phyloP scores from a whole-genome alignment of 2,113 vertebrate species.

The Oreochromis spilurus region DNA sequence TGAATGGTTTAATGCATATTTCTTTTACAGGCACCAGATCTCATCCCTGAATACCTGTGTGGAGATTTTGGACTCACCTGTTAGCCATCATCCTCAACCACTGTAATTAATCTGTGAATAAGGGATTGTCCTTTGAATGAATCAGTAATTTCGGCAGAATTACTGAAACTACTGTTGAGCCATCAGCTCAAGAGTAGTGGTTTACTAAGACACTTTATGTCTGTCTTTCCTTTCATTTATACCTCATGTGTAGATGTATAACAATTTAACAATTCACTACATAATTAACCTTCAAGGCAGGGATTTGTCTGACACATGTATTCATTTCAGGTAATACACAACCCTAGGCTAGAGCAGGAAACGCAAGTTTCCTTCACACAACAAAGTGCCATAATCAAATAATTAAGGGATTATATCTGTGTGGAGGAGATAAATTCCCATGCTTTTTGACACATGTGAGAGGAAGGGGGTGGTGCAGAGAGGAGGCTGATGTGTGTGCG shows the following conservation, averaged over 20 bases:
- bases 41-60: background rate
- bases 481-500: background rate
- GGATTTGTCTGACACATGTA: background rate
- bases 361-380: background rate
- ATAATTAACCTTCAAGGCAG: background rate
- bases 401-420: slow-evolving; percentile 14
- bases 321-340: background rate
- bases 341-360: background rate
- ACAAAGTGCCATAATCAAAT: background rate
- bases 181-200: background rate
- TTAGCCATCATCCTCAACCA: background rate
- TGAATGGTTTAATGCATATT: background rate
- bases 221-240: background rate
- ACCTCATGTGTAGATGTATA: background rate
- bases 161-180: background rate
- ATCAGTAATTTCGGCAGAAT: background rate
- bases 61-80: background rate
- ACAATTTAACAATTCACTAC: background rate
- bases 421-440: background rate
- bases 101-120: background rate
- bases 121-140: background rate
- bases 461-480: background rate
- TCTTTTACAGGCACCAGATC: background rate
- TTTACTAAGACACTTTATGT: background rate
- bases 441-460: slow-evolving; percentile 31